A percentile compares a stretch with the other conserved stretches of the same genome.
Conservation (phyloP, 1,140 invertebrate species). For the Lordiphosa collinella region DNA sequence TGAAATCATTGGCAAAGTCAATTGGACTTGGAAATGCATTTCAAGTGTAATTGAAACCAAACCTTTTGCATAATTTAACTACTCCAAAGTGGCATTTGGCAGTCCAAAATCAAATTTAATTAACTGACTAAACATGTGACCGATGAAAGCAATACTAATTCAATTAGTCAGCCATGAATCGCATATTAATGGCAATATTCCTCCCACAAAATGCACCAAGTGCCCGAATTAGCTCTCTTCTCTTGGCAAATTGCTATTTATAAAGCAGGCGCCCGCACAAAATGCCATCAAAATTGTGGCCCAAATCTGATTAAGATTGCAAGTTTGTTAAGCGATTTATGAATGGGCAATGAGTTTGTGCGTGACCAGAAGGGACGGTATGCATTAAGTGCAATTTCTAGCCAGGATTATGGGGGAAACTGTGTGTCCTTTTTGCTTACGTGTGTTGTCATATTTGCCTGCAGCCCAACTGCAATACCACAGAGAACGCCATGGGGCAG, state of each 20-base stretch:
- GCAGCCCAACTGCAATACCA: too few relatives aligned
- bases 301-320: slow-evolving; percentile 69
- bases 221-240: slow-evolving; percentile 16
- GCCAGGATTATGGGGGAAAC: slow-evolving; percentile 8
- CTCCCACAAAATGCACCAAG: slow-evolving; percentile 36
- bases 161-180: slow-evolving; percentile 39
- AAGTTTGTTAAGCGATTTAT: slow-evolving; percentile 63
- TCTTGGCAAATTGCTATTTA: slow-evolving; percentile 59
- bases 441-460: too few relatives aligned
- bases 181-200: slow-evolving; percentile 18
- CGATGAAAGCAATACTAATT: slow-evolving; percentile 15
- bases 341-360: slow-evolving; percentile 39
- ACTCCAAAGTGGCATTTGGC: slow-evolving; percentile 13
- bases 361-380: slow-evolving; percentile 16
- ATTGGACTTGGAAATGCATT: slow-evolving; percentile 20
- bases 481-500: too few relatives aligned
- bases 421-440: neutral
- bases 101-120: slow-evolving; percentile 45
- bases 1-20: slow-evolving; percentile 11
- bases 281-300: slow-evolving; percentile 50
- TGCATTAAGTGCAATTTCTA: neutral
- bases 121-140: slow-evolving; percentile 43
- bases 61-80: slow-evolving; percentile 31
- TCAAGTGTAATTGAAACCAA: slow-evolving; percentile 40
- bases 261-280: slow-evolving; percentile 16